A percentile compares a stretch with the other conserved stretches of the same genome.
These are phyloP conservation scores for Sceliomorpha sp. DNA, from an alignment of 2,888 invertebrate species.

Conservation along the genomic window DNA sequence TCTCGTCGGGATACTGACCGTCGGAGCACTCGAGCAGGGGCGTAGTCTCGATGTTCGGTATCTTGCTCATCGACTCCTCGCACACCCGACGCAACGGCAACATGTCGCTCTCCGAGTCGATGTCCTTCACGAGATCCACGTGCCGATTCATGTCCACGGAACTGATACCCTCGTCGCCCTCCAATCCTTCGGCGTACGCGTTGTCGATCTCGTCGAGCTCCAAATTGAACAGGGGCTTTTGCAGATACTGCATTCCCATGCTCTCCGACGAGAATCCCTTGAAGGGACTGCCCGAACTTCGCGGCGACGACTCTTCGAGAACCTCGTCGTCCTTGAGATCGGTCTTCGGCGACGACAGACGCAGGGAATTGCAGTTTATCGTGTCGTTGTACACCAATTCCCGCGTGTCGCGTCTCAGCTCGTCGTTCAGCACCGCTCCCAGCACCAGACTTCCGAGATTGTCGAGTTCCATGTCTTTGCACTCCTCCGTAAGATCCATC, in stretches of 20 bases:
- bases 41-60: constrained; percentile 38
- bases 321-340: constrained; percentile 50
- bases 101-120: constrained; percentile 21
- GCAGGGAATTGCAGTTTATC: constrained; percentile 49
- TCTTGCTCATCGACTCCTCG: constrained; percentile 26
- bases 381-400: constrained; percentile 50
- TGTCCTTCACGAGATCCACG: constrained; percentile 32
- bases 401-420: constrained; percentile 28
- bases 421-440: constrained; percentile 31
- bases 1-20: constrained; percentile 18
- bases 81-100: constrained; percentile 28
- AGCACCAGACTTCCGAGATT: constrained; percentile 24
- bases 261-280: constrained; percentile 60
- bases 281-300: constrained; percentile 59
- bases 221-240: constrained; percentile 44
- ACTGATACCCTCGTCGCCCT: constrained; percentile 13
- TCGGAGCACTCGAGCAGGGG: constrained; percentile 33
- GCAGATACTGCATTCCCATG: constrained; percentile 41
- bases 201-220: constrained; percentile 50
- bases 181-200: constrained; percentile 28
- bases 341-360: constrained; percentile 44
- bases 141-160: constrained; percentile 18
- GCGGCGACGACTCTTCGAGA: constrained; percentile 30
- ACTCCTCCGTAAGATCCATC: constrained; percentile 27
- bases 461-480: constrained; percentile 37